Percentiles rank a stretch among this genome's conserved stretches.
Evolutionary conservation across 2,797 vertebrate species (phyloP).

Genomic region (Rhinatrema bivittatum): DNA sequence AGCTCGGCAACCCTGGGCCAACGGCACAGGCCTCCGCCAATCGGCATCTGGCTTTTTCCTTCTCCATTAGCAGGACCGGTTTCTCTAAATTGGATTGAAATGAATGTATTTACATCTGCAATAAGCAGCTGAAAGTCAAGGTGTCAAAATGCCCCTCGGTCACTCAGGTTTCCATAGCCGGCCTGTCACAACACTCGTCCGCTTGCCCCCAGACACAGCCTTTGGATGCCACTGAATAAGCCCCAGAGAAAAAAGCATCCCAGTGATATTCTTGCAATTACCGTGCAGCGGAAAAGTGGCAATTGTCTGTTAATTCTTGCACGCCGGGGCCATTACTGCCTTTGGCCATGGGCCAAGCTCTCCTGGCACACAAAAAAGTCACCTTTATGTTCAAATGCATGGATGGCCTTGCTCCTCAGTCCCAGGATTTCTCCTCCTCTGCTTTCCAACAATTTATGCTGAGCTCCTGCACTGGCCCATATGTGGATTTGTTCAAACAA

Average conservation of each 20-base stretch:
- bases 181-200: slow-evolving; percentile 25
- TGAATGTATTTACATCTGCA: slow-evolving; percentile 32
- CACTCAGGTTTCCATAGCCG: slow-evolving; percentile 33
- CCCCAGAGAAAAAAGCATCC: slow-evolving; percentile 25
- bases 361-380: slow-evolving; percentile 32
- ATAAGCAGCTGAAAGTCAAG: slow-evolving; percentile 28
- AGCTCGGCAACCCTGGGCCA: background rate
- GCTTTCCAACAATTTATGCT: background rate
- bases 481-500: background rate
- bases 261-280: slow-evolving; percentile 12
- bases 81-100: slow-evolving; percentile 38
- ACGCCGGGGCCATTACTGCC: background rate
- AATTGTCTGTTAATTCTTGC: slow-evolving; percentile 30
- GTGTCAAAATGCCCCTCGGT: slow-evolving; percentile 43
- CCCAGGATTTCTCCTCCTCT: background rate
- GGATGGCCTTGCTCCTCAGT: background rate
- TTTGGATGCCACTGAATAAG: slow-evolving; percentile 24
- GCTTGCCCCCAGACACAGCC: slow-evolving; percentile 5
- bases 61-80: slow-evolving; percentile 14
- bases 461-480: background rate
- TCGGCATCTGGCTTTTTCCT: slow-evolving; percentile 13
- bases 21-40: slow-evolving; percentile 25
- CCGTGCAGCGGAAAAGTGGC: slow-evolving; percentile 21
- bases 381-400: slow-evolving; percentile 6
- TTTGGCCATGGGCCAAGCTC: slow-evolving; percentile 29